Conservation (phyloP, 1,140 invertebrate genomes). For the Drosophila sucinea region DNA sequence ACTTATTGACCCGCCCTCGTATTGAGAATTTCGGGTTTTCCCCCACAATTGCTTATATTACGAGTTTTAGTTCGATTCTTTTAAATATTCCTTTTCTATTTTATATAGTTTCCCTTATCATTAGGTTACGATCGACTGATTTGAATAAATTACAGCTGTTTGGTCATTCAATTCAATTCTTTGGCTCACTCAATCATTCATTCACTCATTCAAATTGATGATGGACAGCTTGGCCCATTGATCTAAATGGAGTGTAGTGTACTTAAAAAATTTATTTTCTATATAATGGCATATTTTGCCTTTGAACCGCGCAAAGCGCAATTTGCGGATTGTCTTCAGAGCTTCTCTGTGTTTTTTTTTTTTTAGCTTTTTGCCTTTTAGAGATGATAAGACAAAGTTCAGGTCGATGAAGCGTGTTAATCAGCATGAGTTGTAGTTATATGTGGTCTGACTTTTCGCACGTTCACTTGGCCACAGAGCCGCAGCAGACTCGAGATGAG, state of each 20-base stretch:
- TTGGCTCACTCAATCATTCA: background rate
- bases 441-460: constrained; percentile 55
- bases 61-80: too few relatives aligned
- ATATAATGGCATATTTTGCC: constrained; percentile 40
- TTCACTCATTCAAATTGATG: background rate
- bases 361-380: constrained; percentile 4
- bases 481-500: background rate
- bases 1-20: too few relatives aligned
- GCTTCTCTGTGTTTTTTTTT: background rate
- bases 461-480: constrained; percentile 35
- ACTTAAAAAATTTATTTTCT: background rate
- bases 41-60: too few relatives aligned
- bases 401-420: constrained; percentile 69
- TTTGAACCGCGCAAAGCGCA: constrained; percentile 38
- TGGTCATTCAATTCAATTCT: background rate
- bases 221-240: constrained; percentile 49
- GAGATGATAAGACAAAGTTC: constrained; percentile 19
- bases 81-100: too few relatives aligned
- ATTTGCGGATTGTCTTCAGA: background rate
- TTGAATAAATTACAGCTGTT: background rate
- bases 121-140: background rate
- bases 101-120: background rate
- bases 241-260: constrained; percentile 7
- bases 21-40: too few relatives aligned
- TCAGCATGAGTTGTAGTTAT: constrained; percentile 36